phyloP scores from a whole-genome alignment of 2,797 vertebrate species.

The Pelochelys cantorii region DNA sequence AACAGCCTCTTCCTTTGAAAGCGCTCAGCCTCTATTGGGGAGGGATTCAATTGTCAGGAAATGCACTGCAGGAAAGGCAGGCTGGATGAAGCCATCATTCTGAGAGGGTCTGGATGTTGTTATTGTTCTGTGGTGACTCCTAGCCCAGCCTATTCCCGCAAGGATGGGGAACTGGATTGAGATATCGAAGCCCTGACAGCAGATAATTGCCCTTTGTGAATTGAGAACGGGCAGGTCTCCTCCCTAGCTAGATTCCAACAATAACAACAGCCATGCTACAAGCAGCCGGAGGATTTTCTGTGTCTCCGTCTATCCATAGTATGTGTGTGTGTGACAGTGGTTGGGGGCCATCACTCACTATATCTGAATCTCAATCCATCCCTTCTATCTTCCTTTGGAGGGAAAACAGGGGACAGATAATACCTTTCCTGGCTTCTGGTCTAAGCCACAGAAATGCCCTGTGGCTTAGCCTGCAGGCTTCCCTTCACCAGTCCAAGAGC shows the following conservation, averaged over 20 bases:
- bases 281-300: constrained; percentile 45
- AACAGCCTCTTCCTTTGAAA: constrained; percentile 69
- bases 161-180: constrained; percentile 67
- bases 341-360: background rate
- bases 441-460: background rate
- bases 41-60: constrained; percentile 73
- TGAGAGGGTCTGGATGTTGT: constrained; percentile 66
- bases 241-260: constrained; percentile 43
- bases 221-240: constrained; percentile 56
- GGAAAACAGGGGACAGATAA: constrained; percentile 17
- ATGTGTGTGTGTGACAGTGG: background rate
- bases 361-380: constrained; percentile 29
- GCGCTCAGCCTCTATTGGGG: constrained; percentile 58
- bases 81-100: constrained; percentile 71
- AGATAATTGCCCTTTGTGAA: constrained; percentile 69
- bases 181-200: constrained; percentile 74
- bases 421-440: constrained; percentile 26
- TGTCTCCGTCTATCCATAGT: constrained; percentile 22
- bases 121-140: constrained; percentile 72
- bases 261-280: constrained; percentile 10
- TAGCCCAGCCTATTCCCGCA: constrained; percentile 51
- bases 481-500: constrained; percentile 13
- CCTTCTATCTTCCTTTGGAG: constrained; percentile 24
- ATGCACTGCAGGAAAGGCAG: constrained; percentile 55
- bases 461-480: background rate